Evolutionary conservation across 2,797 vertebrate species (phyloP), one percentile per base, ranked within the genome.

Genomic region (Hybognathus amarus): DNA sequence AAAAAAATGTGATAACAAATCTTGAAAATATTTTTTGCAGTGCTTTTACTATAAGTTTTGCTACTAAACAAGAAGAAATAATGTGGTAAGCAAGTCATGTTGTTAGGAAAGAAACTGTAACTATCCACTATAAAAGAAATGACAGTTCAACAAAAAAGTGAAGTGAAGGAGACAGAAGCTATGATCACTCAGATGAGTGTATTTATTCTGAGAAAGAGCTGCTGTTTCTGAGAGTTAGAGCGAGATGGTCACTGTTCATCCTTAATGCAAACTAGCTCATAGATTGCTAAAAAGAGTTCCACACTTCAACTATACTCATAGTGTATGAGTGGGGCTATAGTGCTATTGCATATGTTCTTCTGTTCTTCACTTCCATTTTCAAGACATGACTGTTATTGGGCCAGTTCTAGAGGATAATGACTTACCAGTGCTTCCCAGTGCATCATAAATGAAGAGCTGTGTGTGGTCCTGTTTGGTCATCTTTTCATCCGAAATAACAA

Each of bases 401-500:
- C 17, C 38, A 24, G 17, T 77, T 64, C 20, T 47, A 33, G 20
- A 33, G 30, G 12, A 67, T 79, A 67, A 38, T 33, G 42, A 67
- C 45, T 67, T 64, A n/a, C 9, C 45, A 61, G 59, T 54, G 45
- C 47, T 54, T 79, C 64, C 30, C 47, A 50, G 33, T 68, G 22
- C 64, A 68, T 79, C 64, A 54, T 38, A 68, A 79, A 79, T 54
- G 3, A 52, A 79, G 30, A 79, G 33, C 63, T 12, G 15, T 68
- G 45, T 54, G 77, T 54, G 30, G 30, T 38, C 64, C 30, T 79
- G 77, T 66, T 64, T 47, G 59, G 59, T 77, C 33, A 47, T 30
- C 75, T 77, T 79, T 67, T 67, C 63, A 67, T 64, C 77, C 20
- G 20, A 67, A 79, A 52, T 79, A 79, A 50, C 63, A 12, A 67